Percentiles rank a stretch among this genome's conserved stretches.
phyloP scores from a whole-genome alignment of 2,797 vertebrate genomes.

The Pipistrellus kuhlii region DNA sequence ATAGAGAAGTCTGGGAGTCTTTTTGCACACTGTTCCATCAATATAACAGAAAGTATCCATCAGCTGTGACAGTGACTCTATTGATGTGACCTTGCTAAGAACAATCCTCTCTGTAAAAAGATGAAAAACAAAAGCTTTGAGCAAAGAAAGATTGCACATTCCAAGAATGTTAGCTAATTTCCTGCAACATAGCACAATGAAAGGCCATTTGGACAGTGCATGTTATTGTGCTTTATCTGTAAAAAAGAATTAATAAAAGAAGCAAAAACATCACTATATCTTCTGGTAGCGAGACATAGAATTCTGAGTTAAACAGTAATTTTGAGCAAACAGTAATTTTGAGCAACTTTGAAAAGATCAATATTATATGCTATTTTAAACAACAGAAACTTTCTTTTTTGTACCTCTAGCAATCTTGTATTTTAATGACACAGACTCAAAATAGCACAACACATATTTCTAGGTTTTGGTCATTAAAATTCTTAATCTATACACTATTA shows the following conservation, averaged over 20 bases:
- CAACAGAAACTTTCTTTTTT: neutral
- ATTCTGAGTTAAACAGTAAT: neutral
- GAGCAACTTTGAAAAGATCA: conserved; percentile 22
- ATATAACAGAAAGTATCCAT: neutral
- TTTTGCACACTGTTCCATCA: neutral
- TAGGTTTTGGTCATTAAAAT: conserved; percentile 59
- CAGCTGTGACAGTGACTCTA: neutral
- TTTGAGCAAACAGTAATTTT: neutral
- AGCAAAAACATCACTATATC: neutral
- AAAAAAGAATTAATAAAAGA: neutral
- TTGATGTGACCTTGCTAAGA: conserved; percentile 12
- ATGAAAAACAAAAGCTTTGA: conserved; percentile 60
- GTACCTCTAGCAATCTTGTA: neutral
- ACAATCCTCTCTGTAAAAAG: conserved; percentile 46
- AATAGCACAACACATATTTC: conserved; percentile 47
- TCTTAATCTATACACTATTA: conserved; percentile 10
- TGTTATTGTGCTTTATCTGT: neutral
- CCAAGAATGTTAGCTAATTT: conserved; percentile 52
- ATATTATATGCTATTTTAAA: conserved; percentile 15
- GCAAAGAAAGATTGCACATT: conserved; percentile 41
- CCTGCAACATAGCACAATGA: neutral
- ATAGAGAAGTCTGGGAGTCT: neutral
- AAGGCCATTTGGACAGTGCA: neutral
- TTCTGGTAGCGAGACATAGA: conserved; percentile 13
- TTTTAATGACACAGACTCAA: conserved; percentile 58